These are phyloP conservation scores for Cinara cedri DNA, from an alignment of 2,888 invertebrate genomes.

Conservation along the genomic window DNA sequence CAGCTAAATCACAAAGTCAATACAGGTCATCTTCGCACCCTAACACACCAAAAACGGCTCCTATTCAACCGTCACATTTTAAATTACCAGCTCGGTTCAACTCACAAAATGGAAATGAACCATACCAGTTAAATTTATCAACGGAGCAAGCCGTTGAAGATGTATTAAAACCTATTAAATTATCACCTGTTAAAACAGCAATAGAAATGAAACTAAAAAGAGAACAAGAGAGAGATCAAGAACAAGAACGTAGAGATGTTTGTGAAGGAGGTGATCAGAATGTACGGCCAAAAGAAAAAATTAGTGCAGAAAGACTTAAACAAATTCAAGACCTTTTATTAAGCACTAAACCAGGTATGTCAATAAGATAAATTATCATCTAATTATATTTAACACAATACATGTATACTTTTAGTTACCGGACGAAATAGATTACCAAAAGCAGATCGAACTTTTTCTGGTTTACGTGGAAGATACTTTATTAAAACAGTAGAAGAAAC, in stretches of 20 bases:
- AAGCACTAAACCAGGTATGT: slow-evolving; percentile 71
- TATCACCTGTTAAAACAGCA: slow-evolving; percentile 46
- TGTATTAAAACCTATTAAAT: slow-evolving; percentile 42
- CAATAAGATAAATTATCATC: not conserved
- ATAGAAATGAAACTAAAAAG: slow-evolving; percentile 54
- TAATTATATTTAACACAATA: too few species aligned
- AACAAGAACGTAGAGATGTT: slow-evolving; percentile 64
- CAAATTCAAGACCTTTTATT: slow-evolving; percentile 73
- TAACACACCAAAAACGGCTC: slow-evolving; percentile 60
- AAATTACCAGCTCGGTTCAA: slow-evolving; percentile 39
- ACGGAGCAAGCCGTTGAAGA: slow-evolving; percentile 36
- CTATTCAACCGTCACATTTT: slow-evolving; percentile 47
- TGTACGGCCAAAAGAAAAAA: slow-evolving; percentile 43
- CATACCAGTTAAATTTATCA: slow-evolving; percentile 38
- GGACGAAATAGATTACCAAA: slow-evolving; percentile 45
- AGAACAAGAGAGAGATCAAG: slow-evolving; percentile 55
- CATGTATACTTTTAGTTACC: slow-evolving; percentile 5
- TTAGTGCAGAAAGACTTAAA: slow-evolving; percentile 68
- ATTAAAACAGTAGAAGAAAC: slow-evolving; percentile 62
- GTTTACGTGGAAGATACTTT: slow-evolving; percentile 49
- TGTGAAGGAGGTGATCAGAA: slow-evolving; percentile 65
- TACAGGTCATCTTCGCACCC: slow-evolving; percentile 59
- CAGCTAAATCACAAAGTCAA: slow-evolving; percentile 48
- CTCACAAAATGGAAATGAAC: slow-evolving; percentile 53
- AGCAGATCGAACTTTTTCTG: slow-evolving; percentile 51